Conservation (phyloP, 2,888 invertebrate species). For the Dyspetes luteomarginatus region DNA sequence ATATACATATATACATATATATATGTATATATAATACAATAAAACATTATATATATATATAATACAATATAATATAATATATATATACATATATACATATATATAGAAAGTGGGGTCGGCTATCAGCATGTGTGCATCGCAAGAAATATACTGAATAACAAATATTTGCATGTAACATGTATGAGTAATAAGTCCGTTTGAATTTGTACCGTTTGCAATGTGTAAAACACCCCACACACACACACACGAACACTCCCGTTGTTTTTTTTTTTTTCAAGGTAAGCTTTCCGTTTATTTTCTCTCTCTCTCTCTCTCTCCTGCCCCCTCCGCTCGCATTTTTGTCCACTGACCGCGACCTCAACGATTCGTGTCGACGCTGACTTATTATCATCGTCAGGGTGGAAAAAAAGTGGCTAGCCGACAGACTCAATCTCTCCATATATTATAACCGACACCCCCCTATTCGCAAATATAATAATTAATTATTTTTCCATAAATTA, state of each 20-base stretch:
- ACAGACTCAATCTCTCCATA: not conserved
- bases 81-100: no score
- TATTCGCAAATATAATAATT: not conserved
- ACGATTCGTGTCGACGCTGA: conserved; percentile 34
- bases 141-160: conserved; percentile 43
- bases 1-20: no score
- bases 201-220: not conserved
- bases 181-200: not conserved
- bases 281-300: not conserved
- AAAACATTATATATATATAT: no score
- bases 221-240: not conserved
- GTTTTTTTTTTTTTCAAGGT: conserved; percentile 57
- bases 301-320: conserved; percentile 36
- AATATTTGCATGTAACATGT: conserved; percentile 20
- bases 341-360: conserved; percentile 34
- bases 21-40: no score
- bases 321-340: no score
- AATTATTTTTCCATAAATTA: no score
- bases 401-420: conserved; percentile 8
- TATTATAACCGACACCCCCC: no score
- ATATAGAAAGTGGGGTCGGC: not conserved
- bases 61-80: no score
- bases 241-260: conserved; percentile 36
- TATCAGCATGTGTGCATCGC: not conserved
- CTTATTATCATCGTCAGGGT: conserved; percentile 1